phyloP scores from a whole-genome alignment of 2,797 vertebrate genomes.

The Pelochelys cantorii region DNA sequence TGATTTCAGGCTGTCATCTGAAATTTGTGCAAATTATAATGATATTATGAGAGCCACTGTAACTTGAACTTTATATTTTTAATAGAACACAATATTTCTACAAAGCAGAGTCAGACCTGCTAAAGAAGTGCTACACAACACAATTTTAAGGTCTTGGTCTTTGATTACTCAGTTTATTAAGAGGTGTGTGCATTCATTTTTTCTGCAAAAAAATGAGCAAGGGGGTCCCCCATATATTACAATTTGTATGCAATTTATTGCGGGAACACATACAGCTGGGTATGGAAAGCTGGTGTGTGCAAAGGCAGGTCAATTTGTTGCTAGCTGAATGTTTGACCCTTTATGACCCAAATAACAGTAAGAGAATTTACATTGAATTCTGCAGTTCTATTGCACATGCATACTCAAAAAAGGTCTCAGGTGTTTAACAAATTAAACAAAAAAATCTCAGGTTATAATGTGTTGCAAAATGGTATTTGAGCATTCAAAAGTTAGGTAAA shows the following conservation, averaged over 20 bases:
- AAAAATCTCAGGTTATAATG: background rate
- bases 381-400: background rate
- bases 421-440: rapidly evolving
- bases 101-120: slow-evolving; percentile 44
- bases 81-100: slow-evolving; percentile 54
- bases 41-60: slow-evolving; percentile 52
- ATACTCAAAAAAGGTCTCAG: background rate
- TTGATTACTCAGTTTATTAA: slow-evolving; percentile 6
- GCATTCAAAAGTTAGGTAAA: background rate
- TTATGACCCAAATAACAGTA: background rate
- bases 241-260: background rate
- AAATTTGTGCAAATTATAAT: slow-evolving; percentile 65
- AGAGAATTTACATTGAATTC: rapidly evolving
- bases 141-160: background rate
- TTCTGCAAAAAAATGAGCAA: background rate
- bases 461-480: rapidly evolving
- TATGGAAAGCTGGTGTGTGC: background rate
- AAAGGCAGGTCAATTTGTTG: background rate
- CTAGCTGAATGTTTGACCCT: background rate
- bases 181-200: background rate
- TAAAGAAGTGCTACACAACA: background rate
- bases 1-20: slow-evolving; percentile 60
- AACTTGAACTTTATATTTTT: slow-evolving; percentile 59
- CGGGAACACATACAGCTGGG: background rate
- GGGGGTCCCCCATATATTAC: background rate